Conservation (phyloP, 2,888 invertebrate genomes). For the Plagiodera versicolora region DNA sequence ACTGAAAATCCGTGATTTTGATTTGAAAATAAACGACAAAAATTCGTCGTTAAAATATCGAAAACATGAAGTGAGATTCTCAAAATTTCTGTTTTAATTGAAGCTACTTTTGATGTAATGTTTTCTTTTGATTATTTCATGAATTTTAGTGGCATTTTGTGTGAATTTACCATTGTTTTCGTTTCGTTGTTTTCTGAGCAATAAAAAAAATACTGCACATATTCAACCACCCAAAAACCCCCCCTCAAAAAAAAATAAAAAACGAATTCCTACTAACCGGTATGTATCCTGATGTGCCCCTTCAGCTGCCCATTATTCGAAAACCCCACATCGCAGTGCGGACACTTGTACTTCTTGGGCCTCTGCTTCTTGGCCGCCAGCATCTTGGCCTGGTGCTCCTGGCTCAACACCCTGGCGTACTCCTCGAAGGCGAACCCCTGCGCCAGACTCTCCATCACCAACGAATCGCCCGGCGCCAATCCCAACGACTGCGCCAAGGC, state of each 20-base stretch:
- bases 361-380: slow-evolving; percentile 73
- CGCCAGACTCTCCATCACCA: slow-evolving; percentile 48
- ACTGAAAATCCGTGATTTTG: too few relatives aligned
- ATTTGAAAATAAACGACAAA: too few relatives aligned
- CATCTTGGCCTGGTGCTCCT: slow-evolving; percentile 71
- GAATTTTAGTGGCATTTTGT: too few relatives aligned
- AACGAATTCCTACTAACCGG: slow-evolving; percentile 60
- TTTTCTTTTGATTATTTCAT: too few relatives aligned
- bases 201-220: too few relatives aligned
- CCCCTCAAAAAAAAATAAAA: neutral
- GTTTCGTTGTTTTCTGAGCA: too few relatives aligned
- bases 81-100: too few relatives aligned
- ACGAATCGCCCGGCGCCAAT: slow-evolving; percentile 42
- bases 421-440: slow-evolving; percentile 66
- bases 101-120: too few relatives aligned
- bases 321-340: slow-evolving; percentile 86
- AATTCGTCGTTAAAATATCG: too few relatives aligned
- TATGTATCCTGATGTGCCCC: slow-evolving; percentile 89
- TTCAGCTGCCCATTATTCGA: slow-evolving; percentile 93
- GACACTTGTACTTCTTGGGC: slow-evolving; percentile 90
- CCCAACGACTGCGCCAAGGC: slow-evolving; percentile 41
- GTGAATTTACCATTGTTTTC: too few relatives aligned
- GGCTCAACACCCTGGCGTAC: slow-evolving; percentile 69
- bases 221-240: too few relatives aligned
- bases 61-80: too few relatives aligned